These are phyloP conservation scores for Eulimnadia texana DNA, from an alignment of 1,140 invertebrate species.

Conservation along the genomic window DNA sequence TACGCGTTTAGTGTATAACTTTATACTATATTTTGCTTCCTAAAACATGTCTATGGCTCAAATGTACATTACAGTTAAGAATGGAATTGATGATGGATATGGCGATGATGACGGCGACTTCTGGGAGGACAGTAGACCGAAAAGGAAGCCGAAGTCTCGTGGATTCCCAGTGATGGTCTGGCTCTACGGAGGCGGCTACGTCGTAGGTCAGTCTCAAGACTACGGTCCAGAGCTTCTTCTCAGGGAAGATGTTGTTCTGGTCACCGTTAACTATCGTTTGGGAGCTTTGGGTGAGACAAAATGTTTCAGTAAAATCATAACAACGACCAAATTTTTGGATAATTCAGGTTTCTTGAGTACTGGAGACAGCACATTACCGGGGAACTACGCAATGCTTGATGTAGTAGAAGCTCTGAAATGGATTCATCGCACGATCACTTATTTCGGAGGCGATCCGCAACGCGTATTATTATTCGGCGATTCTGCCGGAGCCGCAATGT, in stretches of 20 bases:
- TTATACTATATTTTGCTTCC: too few species aligned
- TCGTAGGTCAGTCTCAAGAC: slow-evolving; percentile 32
- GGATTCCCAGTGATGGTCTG: too few species aligned
- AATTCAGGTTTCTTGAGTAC: slow-evolving; percentile 74
- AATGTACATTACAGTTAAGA: too few species aligned
- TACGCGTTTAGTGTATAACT: too few species aligned
- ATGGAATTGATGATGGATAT: too few species aligned
- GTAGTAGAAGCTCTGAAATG: slow-evolving; percentile 73
- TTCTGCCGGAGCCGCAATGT: slow-evolving; percentile 49
- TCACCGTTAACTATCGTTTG: slow-evolving; percentile 39
- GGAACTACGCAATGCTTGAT: slow-evolving; percentile 82
- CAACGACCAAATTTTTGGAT: neutral
- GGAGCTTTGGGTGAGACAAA: slow-evolving; percentile 29
- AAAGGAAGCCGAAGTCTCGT: too few species aligned
- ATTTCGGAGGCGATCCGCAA: slow-evolving; percentile 36
- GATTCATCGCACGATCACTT: slow-evolving; percentile 65
- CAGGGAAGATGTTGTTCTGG: slow-evolving; percentile 22
- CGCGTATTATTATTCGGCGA: slow-evolving; percentile 55
- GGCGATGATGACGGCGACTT: too few species aligned
- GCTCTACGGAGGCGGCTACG: slow-evolving; percentile 41
- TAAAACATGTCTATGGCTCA: too few species aligned
- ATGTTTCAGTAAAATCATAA: neutral
- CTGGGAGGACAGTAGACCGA: too few species aligned
- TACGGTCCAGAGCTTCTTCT: slow-evolving; percentile 25
- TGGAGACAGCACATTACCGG: slow-evolving; percentile 60